A percentile compares a stretch with the other conserved stretches of the same genome.
These are phyloP conservation scores for Drosophila borealis DNA, from an alignment of 2,888 invertebrate genomes.

Conservation along the genomic window DNA sequence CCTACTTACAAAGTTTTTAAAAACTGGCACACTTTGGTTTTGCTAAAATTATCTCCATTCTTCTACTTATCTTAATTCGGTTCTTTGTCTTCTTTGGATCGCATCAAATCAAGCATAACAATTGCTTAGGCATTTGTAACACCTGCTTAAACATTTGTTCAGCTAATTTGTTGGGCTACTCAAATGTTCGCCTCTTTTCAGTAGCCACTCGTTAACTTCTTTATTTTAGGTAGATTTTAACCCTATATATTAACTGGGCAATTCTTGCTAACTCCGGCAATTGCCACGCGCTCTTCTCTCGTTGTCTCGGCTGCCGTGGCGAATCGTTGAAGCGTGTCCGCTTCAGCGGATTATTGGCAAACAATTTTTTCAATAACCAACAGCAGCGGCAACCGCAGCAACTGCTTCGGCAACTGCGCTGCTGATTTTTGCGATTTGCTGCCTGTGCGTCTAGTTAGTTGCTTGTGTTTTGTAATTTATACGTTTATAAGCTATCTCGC, in stretches of 20 bases:
- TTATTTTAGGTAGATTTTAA: slow-evolving; percentile 33
- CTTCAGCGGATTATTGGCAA: slow-evolving; percentile 72
- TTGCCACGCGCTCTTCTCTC: slow-evolving; percentile 48
- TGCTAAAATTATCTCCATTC: no score
- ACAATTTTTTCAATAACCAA: slow-evolving; percentile 70
- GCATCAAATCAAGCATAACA: neutral
- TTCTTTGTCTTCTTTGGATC: no score
- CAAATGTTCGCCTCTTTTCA: neutral
- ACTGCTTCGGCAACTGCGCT: slow-evolving; percentile 13
- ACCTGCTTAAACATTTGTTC: neutral
- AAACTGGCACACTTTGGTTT: no score
- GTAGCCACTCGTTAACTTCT: slow-evolving; percentile 10
- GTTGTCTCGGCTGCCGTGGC: slow-evolving; percentile 36
- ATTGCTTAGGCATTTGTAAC: slow-evolving; percentile 3
- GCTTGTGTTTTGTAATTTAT: slow-evolving; percentile 69
- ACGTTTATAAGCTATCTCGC: slow-evolving; percentile 51
- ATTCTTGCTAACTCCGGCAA: slow-evolving; percentile 31
- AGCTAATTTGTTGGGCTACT: slow-evolving; percentile 1
- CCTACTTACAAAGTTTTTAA: no score
- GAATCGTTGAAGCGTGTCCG: slow-evolving; percentile 74
- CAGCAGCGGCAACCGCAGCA: slow-evolving; percentile 27
- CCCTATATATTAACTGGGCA: neutral
- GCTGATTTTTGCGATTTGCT: slow-evolving; percentile 31
- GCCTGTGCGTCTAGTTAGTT: slow-evolving; percentile 43
- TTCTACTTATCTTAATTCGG: no score